Evolutionary conservation across 2,797 vertebrate species (phyloP).

Genomic region (Eleutherodactylus coqui): DNA sequence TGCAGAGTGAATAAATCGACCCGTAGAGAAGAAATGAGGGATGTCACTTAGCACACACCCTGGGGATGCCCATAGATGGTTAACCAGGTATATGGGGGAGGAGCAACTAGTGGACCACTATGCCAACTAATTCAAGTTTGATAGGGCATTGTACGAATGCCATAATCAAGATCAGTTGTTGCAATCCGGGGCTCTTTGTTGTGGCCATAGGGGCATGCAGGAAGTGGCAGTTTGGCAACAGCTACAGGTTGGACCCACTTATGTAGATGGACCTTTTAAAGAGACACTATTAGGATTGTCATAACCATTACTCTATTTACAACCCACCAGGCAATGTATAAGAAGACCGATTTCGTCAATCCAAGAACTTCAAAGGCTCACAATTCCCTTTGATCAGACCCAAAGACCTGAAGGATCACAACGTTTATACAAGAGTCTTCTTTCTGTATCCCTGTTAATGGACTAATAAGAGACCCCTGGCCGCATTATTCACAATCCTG

Average conservation of each 20-base stretch:
- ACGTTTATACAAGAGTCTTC: background rate
- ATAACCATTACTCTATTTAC: slow-evolving; percentile 2
- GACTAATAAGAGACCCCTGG: background rate
- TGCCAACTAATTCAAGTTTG: background rate
- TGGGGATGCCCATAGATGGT: background rate
- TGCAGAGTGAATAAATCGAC: no score
- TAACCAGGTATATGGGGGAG: no score
- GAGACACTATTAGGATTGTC: background rate
- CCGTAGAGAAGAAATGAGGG: no score
- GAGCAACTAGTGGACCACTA: background rate
- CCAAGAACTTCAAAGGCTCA: slow-evolving; percentile 81
- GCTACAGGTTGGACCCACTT: no score
- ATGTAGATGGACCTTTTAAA: background rate
- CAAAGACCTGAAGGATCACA: slow-evolving; percentile 25
- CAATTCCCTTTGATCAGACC: slow-evolving; percentile 76
- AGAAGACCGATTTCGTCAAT: slow-evolving; percentile 88
- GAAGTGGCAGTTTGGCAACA: background rate
- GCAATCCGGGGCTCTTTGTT: no score
- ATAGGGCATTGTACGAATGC: no score
- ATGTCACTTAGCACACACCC: background rate
- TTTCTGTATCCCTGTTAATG: background rate
- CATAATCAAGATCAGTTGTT: no score
- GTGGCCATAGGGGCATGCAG: background rate
- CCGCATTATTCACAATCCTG: background rate
- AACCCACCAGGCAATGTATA: slow-evolving; percentile 77